A percentile compares a stretch with the other conserved stretches of the same genome.
Conservation (phyloP, 2,797 vertebrate genomes). For the Alauda arvensis region DNA sequence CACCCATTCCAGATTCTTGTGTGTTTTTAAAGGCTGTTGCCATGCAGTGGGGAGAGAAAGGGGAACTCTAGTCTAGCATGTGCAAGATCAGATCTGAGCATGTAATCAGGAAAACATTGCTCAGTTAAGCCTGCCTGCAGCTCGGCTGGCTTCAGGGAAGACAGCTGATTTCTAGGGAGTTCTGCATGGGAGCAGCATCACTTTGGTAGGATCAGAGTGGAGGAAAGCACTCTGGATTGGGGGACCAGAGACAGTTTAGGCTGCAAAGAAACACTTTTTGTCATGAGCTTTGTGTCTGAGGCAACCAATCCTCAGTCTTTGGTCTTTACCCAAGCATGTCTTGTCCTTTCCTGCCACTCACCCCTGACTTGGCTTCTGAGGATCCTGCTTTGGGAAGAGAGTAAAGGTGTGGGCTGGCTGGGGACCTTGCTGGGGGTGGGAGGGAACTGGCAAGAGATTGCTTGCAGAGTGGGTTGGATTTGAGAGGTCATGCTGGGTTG, state of each 20-base stretch:
- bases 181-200: background rate
- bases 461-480: background rate
- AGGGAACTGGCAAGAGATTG: background rate
- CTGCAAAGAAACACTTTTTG: background rate
- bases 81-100: background rate
- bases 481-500: background rate
- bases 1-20: background rate
- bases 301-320: background rate
- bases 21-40: constrained; percentile 4
- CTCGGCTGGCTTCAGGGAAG: background rate
- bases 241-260: background rate
- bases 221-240: background rate
- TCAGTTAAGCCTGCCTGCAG: background rate
- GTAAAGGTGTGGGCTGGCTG: background rate
- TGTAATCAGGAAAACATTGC: background rate
- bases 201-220: background rate
- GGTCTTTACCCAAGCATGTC: background rate
- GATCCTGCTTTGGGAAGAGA: background rate
- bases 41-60: background rate
- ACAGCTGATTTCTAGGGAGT: background rate
- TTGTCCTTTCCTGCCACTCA: background rate
- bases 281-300: background rate
- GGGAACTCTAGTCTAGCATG: background rate
- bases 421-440: background rate
- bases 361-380: background rate